Evolutionary conservation across 2,888 invertebrate genomes (phyloP).

Genomic region (Protonemura montana): DNA sequence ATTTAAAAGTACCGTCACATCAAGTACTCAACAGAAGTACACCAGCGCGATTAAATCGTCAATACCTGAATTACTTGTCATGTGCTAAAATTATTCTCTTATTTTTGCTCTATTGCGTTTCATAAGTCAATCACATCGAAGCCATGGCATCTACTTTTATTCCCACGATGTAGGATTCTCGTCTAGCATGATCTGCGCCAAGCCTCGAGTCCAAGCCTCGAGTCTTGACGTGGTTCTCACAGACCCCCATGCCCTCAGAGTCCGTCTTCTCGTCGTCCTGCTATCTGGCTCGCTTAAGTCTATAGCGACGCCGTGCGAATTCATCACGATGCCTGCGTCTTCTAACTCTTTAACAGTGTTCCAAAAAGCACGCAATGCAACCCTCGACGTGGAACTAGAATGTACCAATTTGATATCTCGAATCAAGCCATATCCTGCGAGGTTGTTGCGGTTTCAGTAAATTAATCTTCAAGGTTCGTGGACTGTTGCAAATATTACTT

Average conservation of each 20-base stretch:
- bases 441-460: no score
- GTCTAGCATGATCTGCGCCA: background rate
- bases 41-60: background rate
- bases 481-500: no score
- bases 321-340: no score
- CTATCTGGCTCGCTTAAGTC: no score
- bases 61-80: constrained; percentile 2
- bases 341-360: no score
- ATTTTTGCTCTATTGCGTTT: background rate
- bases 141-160: background rate
- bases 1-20: background rate
- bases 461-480: no score
- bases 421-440: no score
- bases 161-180: background rate
- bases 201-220: background rate
- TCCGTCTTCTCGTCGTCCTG: no score
- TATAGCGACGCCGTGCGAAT: no score
- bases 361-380: no score
- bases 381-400: no score
- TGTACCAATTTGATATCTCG: no score
- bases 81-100: background rate
- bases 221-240: background rate
- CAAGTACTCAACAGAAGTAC: background rate
- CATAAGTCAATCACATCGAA: background rate
- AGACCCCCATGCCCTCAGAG: background rate